phyloP scores from a whole-genome alignment of 2,888 invertebrate genomes.

The Tetanocera ferruginea region DNA sequence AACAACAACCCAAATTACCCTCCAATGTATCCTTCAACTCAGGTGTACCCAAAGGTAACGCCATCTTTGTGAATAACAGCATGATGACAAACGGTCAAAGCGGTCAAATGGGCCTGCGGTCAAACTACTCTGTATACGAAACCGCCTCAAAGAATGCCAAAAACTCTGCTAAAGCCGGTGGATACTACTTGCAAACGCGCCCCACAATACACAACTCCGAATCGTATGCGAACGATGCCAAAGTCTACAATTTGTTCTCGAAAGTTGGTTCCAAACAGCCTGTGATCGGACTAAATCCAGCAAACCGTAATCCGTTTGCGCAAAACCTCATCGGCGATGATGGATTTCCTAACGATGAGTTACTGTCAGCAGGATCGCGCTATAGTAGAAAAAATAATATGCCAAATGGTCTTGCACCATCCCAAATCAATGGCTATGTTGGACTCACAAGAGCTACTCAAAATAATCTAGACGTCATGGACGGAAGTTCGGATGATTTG shows the following conservation, averaged over 20 bases:
- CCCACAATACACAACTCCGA: conserved; percentile 50
- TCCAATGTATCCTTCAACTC: conserved; percentile 59
- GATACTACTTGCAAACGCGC: conserved; percentile 61
- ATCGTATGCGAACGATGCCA: conserved; percentile 46
- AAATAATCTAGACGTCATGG: not conserved
- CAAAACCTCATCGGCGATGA: conserved; percentile 44
- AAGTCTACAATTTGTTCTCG: conserved; percentile 67
- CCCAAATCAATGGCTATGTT: conserved; percentile 18
- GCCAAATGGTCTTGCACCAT: conserved; percentile 9
- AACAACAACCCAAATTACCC: conserved; percentile 44
- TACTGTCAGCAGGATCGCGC: conserved; percentile 53
- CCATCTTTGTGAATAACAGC: conserved; percentile 50
- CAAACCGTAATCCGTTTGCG: conserved; percentile 55
- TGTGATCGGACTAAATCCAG: conserved; percentile 23
- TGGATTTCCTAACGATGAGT: conserved; percentile 47
- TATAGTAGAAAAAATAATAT: conserved; percentile 24
- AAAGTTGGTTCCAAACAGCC: conserved; percentile 58
- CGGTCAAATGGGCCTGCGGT: conserved; percentile 42
- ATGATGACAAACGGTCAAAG: conserved; percentile 39
- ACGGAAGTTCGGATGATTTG: conserved; percentile 73
- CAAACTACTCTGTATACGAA: conserved; percentile 58
- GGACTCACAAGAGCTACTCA: conserved; percentile 17
- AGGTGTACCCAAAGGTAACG: conserved; percentile 36
- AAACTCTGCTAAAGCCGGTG: conserved; percentile 55
- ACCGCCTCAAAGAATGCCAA: conserved; percentile 64